A percentile compares a stretch with the other conserved stretches of the same genome.
Evolutionary conservation across 2,113 vertebrate genomes (phyloP).

Genomic region (Paramisgurnus dabryanus): DNA sequence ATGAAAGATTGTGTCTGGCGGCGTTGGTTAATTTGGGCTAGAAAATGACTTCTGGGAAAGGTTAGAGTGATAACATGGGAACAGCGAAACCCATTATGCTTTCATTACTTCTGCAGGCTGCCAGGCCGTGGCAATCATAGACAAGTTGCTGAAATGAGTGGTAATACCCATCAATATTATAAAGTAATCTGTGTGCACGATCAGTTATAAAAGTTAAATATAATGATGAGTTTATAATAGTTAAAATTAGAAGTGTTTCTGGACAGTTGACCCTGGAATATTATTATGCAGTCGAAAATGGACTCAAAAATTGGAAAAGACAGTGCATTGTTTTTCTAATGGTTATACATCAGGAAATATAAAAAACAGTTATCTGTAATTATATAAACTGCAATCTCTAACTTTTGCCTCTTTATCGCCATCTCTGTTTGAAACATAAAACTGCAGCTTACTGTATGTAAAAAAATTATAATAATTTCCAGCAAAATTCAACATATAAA

Average conservation of each 20-base stretch:
- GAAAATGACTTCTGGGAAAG: conserved; percentile 39
- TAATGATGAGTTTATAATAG: neutral
- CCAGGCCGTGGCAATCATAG: conserved; percentile 31
- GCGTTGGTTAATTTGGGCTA: conserved; percentile 10
- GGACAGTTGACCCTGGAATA: neutral
- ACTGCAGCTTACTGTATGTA: too few species aligned
- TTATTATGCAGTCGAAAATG: neutral
- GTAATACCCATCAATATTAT: neutral
- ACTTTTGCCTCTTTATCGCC: too few species aligned
- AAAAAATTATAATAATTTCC: too few species aligned
- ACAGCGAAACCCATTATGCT: conserved; percentile 40
- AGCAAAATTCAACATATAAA: too few species aligned
- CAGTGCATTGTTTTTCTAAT: neutral
- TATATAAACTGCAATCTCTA: too few species aligned
- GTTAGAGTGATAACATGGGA: conserved; percentile 19
- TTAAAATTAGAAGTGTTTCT: neutral
- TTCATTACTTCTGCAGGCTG: conserved; percentile 41
- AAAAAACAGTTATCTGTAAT: too few species aligned
- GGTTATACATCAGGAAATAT: neutral
- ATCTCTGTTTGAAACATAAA: too few species aligned
- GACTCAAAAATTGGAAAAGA: neutral
- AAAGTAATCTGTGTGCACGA: neutral
- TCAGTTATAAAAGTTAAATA: neutral
- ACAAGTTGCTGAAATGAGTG: conserved; percentile 3
- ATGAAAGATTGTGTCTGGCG: conserved; percentile 7